Conservation (phyloP, 2,888 invertebrate genomes). For the Caenorhabditis drosophilae region DNA sequence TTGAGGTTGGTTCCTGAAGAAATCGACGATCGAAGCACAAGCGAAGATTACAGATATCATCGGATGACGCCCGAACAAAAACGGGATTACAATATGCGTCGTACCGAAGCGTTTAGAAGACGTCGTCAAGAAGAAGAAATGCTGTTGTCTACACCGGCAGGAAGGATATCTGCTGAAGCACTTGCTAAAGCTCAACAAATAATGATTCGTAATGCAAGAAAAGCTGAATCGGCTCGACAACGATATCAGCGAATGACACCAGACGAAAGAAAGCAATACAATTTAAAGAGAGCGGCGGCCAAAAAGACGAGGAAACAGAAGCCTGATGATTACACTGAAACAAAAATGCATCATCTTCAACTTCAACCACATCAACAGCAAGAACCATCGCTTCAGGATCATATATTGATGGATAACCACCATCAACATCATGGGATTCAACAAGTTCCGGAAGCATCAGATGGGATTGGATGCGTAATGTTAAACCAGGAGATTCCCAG, state of each 20-base stretch:
- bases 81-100: constrained; percentile 58
- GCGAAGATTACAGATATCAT: too few species aligned
- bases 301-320: constrained; percentile 11
- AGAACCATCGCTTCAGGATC: too few species aligned
- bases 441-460: too few species aligned
- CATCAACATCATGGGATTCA: too few species aligned
- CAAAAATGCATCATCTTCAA: too few species aligned
- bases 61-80: constrained; percentile 60
- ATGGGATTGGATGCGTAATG: too few species aligned
- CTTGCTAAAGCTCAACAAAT: constrained; percentile 50
- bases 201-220: constrained; percentile 50
- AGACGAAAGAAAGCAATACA: constrained; percentile 42
- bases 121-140: constrained; percentile 59
- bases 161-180: constrained; percentile 43
- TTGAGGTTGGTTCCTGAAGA: too few species aligned
- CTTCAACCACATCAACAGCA: too few species aligned
- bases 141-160: constrained; percentile 64
- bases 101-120: constrained; percentile 65
- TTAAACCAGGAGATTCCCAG: too few species aligned
- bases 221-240: constrained; percentile 48
- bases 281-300: constrained; percentile 20
- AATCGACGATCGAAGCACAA: too few species aligned
- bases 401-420: too few species aligned
- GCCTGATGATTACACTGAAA: not conserved
- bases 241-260: constrained; percentile 50